Evolutionary conservation across 2,797 vertebrate species (phyloP).

Genomic region (Syndactyla subalaris): DNA sequence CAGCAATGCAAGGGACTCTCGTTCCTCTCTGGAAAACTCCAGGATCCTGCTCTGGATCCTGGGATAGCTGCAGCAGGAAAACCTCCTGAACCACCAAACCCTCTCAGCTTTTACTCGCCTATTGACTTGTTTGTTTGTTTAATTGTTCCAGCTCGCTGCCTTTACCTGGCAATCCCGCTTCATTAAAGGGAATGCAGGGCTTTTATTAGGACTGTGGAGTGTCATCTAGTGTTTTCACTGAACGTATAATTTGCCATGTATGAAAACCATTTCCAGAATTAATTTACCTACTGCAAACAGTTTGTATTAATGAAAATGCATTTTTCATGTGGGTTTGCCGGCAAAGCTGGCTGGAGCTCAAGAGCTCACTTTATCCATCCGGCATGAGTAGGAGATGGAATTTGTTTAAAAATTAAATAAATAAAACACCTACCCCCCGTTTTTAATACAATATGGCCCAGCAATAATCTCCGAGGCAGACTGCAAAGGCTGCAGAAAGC

Average conservation of each 20-base stretch:
- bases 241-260: slow-evolving; percentile 66
- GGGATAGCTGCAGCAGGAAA: background rate
- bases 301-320: slow-evolving; percentile 77
- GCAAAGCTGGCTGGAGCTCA: slow-evolving; percentile 46
- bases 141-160: background rate
- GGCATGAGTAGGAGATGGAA: slow-evolving; percentile 59
- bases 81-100: fast-evolving
- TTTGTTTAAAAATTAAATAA: slow-evolving; percentile 72
- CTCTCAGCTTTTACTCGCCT: background rate
- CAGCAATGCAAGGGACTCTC: fast-evolving
- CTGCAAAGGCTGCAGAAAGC: slow-evolving; percentile 40
- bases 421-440: slow-evolving; percentile 46
- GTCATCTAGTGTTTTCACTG: slow-evolving; percentile 35
- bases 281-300: slow-evolving; percentile 79
- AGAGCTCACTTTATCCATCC: slow-evolving; percentile 72
- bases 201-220: background rate
- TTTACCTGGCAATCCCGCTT: background rate
- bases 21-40: background rate
- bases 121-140: background rate
- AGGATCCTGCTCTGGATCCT: fast-evolving
- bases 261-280: slow-evolving; percentile 74
- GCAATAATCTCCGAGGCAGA: slow-evolving; percentile 48
- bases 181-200: background rate
- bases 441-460: slow-evolving; percentile 65
- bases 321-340: slow-evolving; percentile 56